These are phyloP conservation scores for Scaptomyza cyrtandrae DNA, from an alignment of 2,888 invertebrate species.

Conservation along the genomic window DNA sequence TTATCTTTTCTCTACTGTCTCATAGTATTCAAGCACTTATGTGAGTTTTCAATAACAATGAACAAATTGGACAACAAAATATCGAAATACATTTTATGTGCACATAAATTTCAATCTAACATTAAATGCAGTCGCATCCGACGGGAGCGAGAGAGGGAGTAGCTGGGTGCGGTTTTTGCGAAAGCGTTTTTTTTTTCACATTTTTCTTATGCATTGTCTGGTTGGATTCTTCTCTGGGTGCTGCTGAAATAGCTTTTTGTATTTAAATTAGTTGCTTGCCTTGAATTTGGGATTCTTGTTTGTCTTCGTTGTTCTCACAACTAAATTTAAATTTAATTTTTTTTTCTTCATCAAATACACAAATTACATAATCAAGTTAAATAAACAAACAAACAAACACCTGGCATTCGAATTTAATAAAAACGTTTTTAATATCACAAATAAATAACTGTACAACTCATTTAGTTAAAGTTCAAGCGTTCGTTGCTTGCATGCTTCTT, in stretches of 20 bases:
- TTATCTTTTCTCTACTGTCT: slow-evolving; percentile 18
- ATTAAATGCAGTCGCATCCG: slow-evolving; percentile 36
- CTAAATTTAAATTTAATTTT: slow-evolving; percentile 53
- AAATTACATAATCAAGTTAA: slow-evolving; percentile 21
- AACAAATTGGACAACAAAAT: slow-evolving; percentile 50
- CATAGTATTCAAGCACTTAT: not conserved
- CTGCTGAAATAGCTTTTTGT: slow-evolving; percentile 63
- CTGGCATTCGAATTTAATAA: slow-evolving; percentile 38
- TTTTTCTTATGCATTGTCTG: slow-evolving; percentile 59
- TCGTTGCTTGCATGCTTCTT: slow-evolving; percentile 35
- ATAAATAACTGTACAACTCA: slow-evolving; percentile 25
- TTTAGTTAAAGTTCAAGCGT: slow-evolving; percentile 65
- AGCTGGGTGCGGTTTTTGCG: slow-evolving; percentile 34
- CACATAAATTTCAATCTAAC: slow-evolving; percentile 64
- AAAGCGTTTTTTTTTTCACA: slow-evolving; percentile 39
- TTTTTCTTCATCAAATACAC: slow-evolving; percentile 50
- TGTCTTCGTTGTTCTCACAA: slow-evolving; percentile 59
- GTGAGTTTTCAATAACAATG: slow-evolving; percentile 59
- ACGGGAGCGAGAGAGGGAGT: not conserved
- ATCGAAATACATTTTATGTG: slow-evolving; percentile 52
- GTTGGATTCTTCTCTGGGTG: slow-evolving; percentile 35
- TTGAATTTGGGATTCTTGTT: slow-evolving; percentile 56
- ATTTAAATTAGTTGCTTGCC: slow-evolving; percentile 75
- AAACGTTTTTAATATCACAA: slow-evolving; percentile 21
- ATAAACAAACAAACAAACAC: slow-evolving; percentile 19